Evolutionary conservation across 2,113 vertebrate species (phyloP), one percentile per base, ranked within the genome.

Genomic region (Sander lucioperca): DNA sequence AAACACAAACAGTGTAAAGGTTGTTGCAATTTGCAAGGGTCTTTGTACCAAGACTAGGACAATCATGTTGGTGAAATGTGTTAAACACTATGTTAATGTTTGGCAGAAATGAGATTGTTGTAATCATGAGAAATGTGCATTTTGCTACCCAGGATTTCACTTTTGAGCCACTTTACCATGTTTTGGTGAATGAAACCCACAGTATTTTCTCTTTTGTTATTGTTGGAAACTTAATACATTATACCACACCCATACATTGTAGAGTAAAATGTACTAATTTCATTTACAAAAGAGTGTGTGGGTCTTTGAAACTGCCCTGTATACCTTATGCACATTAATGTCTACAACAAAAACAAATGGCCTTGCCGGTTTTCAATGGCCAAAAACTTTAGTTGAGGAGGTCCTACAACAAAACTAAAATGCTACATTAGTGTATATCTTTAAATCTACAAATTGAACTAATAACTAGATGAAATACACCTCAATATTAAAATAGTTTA

Each of bases 1-100:
- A 30, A 81, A 74, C n/a, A 45, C 62, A 80, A 81, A 67, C 43
- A 74, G 23, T n/a, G 5, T 54, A 11, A 51, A 45, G 45, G 61
- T 43, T 21, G 14, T 21, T 6, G 53, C 30, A 50, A 14, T 78
- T 25, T 75, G 21, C 4, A 62, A 51, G 71, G 16, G 25, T 62
- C 13, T 56, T 57, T 72, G 21, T 27, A n/a, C 39, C n/a, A 45
- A 47, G 6, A 66, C 36, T 4, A 21, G 3, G 5, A 58, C 25
- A n/a, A 21, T 27, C 2, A 6, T 48, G 12, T 14, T 57, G 0
- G 14, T 56, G 18, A 54, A 21, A 56, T 65, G 11, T 65, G 18
- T 53, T 21, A 2, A 18, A 71, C 3, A 18, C 4, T 21, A 11
- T 21, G 21, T 45, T 45, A 43, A 11, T 54, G 48, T 54, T 39